These are phyloP conservation scores for Connochaetes taurinus DNA, from an alignment of 2,113 vertebrate genomes.

Conservation along the genomic window DNA sequence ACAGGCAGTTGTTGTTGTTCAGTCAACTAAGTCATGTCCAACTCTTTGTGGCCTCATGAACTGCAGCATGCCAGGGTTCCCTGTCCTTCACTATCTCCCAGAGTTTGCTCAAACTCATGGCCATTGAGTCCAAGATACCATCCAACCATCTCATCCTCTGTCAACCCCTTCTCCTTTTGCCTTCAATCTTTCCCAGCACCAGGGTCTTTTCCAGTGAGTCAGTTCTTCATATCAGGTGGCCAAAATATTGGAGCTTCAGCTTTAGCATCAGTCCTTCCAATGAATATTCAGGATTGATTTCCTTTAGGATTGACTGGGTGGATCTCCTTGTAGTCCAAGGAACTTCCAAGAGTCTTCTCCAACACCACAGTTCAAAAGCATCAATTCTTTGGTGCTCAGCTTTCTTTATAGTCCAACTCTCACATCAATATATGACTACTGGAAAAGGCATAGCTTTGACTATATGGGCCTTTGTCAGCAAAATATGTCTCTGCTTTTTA, in stretches of 20 bases:
- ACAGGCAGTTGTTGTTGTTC: neutral
- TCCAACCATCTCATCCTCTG: neutral
- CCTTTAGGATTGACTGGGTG: neutral
- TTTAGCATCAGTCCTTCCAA: neutral
- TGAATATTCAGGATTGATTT: neutral
- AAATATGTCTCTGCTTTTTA: neutral
- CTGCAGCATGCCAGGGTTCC: neutral
- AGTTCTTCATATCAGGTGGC: neutral
- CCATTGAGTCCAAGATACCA: neutral
- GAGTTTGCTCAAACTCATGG: neutral
- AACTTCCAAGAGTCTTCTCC: neutral
- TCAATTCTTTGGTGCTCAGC: neutral
- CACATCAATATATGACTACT: neutral
- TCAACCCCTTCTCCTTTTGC: neutral
- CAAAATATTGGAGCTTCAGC: neutral
- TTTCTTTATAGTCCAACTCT: neutral
- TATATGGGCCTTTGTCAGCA: neutral
- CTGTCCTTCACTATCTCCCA: neutral
- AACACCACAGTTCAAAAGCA: neutral
- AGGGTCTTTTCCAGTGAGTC: neutral
- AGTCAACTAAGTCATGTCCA: neutral
- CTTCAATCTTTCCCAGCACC: neutral
- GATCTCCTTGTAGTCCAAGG: neutral
- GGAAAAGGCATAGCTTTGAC: neutral
- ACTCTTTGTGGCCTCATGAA: neutral